A percentile compares a stretch with the other conserved stretches of the same genome.
phyloP scores from a whole-genome alignment of 1,140 invertebrate species.

The Tetramorium alpestre region DNA sequence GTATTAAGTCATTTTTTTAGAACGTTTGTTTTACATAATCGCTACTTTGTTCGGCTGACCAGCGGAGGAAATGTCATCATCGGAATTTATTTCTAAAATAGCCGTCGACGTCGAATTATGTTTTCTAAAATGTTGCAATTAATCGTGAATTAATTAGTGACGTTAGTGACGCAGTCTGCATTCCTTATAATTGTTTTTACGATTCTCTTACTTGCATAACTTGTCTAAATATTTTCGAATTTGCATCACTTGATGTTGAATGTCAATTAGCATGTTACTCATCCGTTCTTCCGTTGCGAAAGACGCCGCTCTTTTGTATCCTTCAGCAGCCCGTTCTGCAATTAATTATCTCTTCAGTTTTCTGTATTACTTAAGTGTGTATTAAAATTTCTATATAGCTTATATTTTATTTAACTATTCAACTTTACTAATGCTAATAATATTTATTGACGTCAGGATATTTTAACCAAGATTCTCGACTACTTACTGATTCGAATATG shows the following conservation, averaged over 20 bases:
- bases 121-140: slow-evolving; percentile 57
- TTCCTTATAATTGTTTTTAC: neutral
- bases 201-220: slow-evolving; percentile 66
- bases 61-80: neutral
- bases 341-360: neutral
- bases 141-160: neutral
- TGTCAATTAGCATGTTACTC: slow-evolving; percentile 32
- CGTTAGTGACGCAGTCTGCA: neutral
- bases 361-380: neutral
- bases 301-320: neutral
- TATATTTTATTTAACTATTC: neutral
- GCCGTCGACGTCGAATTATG: slow-evolving; percentile 25
- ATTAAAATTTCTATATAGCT: too few species aligned
- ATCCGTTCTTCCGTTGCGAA: slow-evolving; percentile 8
- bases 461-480: neutral
- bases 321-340: slow-evolving; percentile 9
- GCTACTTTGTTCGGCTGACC: slow-evolving; percentile 22
- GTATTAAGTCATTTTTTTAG: neutral
- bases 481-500: slow-evolving; percentile 40
- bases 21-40: slow-evolving; percentile 17
- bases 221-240: slow-evolving; percentile 63
- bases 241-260: slow-evolving; percentile 51
- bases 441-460: neutral
- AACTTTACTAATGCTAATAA: neutral
- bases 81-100: neutral